Base-by-base conservation (phyloP, 2,888 invertebrate species). In the Eurois occulta region DNA sequence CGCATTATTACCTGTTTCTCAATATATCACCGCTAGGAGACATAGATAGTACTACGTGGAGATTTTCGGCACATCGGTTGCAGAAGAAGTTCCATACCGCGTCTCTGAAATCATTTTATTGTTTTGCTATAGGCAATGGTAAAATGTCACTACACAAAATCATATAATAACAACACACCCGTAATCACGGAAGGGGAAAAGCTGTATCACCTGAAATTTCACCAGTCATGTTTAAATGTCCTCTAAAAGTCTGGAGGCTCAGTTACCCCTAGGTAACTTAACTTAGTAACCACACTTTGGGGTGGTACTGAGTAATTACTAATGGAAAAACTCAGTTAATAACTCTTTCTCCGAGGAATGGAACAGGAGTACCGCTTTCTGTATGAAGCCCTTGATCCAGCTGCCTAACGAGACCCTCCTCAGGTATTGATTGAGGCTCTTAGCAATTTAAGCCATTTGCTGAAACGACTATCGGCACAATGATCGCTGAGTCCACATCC, bases 21-120 rank as follows among this genome's bases (percentile, higher is more conserved):
- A 99, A 95, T 10, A 97, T 97, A 78, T 99, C 99, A 0, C 99
- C 98, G 4, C 98, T 97, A 0, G 99, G 99, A 8, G 98, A 99
- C 99, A 99, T 99, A 0, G 98, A 98, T 28, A 99, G 94, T 0
- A 99, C 98, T n/a, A 99, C 98, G 90, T 99, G 99, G 28, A 99
- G 97, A 93, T 99, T 99, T 86, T 98, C 98, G n/a, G 97, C 96
- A 90, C 98, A 98, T 84, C 97, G 98, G 84, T 97, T 97, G 86
- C 98, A 97, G 92, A 99, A 99, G 93, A 97, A 99, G 64, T 97
- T 97, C 99, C 99, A 99, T 13, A 99, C 98, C 0, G 97, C 97
- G 88, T 99, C 99, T 90, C 98, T 98, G 89, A 92, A 80, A 58
- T 21, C 7, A 16, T 38, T 41, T 38, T 24, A 58, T 58, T 58